Evolutionary conservation across 2,113 vertebrate species (phyloP).

Genomic region (Toxostoma redivivum): DNA sequence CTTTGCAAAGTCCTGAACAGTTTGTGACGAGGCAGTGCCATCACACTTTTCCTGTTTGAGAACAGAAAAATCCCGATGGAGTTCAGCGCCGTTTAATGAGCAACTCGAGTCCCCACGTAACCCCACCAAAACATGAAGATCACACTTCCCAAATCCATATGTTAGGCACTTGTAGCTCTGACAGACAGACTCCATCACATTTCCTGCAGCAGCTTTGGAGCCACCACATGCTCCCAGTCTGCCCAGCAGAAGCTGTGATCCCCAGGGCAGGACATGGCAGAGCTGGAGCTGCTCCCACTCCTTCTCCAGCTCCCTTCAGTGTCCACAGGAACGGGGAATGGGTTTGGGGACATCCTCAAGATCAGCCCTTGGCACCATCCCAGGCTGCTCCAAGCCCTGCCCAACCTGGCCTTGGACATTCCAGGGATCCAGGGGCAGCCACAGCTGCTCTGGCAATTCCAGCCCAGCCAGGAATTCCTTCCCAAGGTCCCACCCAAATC

Average conservation of each 20-base stretch:
- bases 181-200: slow-evolving; percentile 45
- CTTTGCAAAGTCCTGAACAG: background rate
- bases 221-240: background rate
- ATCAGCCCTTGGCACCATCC: accelerated
- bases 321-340: background rate
- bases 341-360: background rate
- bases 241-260: background rate
- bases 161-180: background rate
- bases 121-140: background rate
- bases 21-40: background rate
- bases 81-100: background rate
- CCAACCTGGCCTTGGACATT: accelerated
- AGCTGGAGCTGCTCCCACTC: background rate
- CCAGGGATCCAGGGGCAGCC: background rate
- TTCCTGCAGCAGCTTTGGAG: background rate
- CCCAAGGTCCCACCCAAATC: too few relatives aligned
- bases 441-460: background rate
- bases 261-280: background rate
- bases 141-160: slow-evolving; percentile 14
- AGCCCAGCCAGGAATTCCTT: too few relatives aligned
- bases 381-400: background rate
- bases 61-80: background rate
- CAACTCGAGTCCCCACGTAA: background rate
- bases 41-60: background rate
- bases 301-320: background rate